phyloP scores from a whole-genome alignment of 2,797 vertebrate genomes.

The Alexandromys oeconomus region DNA sequence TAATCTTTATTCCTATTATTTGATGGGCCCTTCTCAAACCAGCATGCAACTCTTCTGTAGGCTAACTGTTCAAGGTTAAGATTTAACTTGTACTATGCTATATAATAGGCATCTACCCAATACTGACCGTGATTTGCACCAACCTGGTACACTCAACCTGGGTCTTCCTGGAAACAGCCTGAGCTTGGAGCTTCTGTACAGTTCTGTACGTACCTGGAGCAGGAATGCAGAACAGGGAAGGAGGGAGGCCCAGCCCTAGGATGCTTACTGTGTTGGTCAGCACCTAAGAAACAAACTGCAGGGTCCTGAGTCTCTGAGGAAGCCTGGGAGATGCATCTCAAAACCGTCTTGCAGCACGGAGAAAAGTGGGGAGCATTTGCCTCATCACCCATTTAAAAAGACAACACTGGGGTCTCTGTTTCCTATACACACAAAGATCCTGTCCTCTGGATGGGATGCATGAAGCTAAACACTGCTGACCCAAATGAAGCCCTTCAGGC shows the following conservation, averaged over 20 bases:
- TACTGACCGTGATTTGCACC: not conserved
- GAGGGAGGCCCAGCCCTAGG: not conserved
- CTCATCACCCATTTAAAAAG: not conserved
- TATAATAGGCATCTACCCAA: not conserved
- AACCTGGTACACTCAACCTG: not conserved
- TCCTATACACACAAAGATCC: not conserved
- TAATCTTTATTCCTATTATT: conserved; percentile 47
- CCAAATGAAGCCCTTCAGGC: not conserved
- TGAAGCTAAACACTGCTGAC: not conserved
- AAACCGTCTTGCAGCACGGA: not conserved
- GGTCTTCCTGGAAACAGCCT: not conserved
- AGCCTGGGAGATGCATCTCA: not conserved
- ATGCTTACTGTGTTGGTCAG: not conserved
- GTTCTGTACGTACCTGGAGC: not conserved
- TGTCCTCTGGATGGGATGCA: not conserved
- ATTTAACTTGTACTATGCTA: not conserved
- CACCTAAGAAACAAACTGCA: not conserved
- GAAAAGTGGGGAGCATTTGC: not conserved
- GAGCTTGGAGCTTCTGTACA: not conserved
- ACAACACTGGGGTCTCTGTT: not conserved
- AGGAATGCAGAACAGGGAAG: not conserved
- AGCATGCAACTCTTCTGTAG: not conserved
- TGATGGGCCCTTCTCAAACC: not conserved
- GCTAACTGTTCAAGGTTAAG: not conserved
- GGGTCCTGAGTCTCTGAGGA: not conserved